Conservation (phyloP, 2,113 vertebrate genomes). For the Erpornis zantholeuca region DNA sequence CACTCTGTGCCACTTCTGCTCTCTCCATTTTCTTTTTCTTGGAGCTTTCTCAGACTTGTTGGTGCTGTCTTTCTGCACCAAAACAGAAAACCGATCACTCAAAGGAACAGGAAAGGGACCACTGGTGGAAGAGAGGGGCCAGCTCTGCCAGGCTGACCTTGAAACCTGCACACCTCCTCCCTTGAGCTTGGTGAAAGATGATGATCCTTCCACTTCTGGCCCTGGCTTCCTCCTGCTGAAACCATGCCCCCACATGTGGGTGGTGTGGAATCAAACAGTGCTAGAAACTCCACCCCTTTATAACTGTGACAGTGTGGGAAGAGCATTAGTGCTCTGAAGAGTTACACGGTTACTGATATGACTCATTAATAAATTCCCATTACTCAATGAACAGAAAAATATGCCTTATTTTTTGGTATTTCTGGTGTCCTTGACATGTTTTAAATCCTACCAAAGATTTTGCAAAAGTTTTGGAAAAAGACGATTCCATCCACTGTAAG, state of each 20-base stretch:
- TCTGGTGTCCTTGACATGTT: background rate
- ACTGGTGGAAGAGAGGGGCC: background rate
- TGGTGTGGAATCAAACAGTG: background rate
- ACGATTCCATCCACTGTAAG: background rate
- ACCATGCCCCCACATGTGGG: too few species aligned
- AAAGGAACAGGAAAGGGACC: background rate
- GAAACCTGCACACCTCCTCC: background rate
- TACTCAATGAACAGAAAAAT: background rate
- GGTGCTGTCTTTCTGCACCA: background rate
- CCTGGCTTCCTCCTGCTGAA: background rate
- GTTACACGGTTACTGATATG: background rate
- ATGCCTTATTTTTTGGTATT: background rate
- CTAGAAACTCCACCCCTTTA: background rate
- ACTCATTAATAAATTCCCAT: background rate
- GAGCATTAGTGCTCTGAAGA: background rate
- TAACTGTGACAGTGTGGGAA: background rate
- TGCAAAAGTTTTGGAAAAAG: background rate
- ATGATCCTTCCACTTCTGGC: background rate
- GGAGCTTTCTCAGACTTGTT: background rate
- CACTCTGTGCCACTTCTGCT: background rate
- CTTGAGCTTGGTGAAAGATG: background rate
- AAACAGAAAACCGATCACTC: background rate
- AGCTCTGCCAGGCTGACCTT: background rate
- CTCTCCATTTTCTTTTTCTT: background rate
- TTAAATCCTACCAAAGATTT: background rate